phyloP scores from a whole-genome alignment of 2,797 vertebrate species.

The Chloroceryle amazona region DNA sequence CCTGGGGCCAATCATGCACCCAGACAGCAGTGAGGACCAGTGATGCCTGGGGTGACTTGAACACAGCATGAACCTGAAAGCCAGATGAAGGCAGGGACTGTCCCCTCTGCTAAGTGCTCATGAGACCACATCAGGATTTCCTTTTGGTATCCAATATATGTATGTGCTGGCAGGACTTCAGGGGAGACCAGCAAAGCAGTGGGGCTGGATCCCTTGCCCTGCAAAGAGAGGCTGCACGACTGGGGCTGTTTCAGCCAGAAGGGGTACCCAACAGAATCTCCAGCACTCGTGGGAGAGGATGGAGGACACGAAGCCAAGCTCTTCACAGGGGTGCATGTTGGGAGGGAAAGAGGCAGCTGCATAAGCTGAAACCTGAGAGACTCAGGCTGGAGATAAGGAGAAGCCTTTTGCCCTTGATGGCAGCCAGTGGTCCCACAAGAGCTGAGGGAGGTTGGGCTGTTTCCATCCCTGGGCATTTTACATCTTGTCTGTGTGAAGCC shows the following conservation, averaged over 20 bases:
- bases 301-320: fast-evolving
- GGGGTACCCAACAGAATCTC: neutral
- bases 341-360: neutral
- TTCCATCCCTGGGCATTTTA: neutral
- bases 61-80: neutral
- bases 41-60: neutral
- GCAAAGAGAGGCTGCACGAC: fast-evolving
- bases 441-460: fast-evolving
- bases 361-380: neutral
- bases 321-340: fast-evolving
- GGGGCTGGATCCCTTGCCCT: too few species aligned
- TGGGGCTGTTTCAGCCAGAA: neutral
- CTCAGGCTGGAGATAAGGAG: neutral
- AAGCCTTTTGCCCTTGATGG: neutral
- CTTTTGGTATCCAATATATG: neutral
- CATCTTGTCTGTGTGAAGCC: fast-evolving
- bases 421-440: neutral
- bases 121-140: neutral
- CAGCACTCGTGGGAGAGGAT: neutral
- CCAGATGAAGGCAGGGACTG: neutral
- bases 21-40: neutral
- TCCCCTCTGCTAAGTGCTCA: neutral
- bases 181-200: neutral
- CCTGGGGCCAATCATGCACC: fast-evolving
- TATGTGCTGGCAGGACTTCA: neutral